These are phyloP conservation scores for Aethes cnicana DNA, from an alignment of 2,888 invertebrate genomes.

Conservation along the genomic window DNA sequence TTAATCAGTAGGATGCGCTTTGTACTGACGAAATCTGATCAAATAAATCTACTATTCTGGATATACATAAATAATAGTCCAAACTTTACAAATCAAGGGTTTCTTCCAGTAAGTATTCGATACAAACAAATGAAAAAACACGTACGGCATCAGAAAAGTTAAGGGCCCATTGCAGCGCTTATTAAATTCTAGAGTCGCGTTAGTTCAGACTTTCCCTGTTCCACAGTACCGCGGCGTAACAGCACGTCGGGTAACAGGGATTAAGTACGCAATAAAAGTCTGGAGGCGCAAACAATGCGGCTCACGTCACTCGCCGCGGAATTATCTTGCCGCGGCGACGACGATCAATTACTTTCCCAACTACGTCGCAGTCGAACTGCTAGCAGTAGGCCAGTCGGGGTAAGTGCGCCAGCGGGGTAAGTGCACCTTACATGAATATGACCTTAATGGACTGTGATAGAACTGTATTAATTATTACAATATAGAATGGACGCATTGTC, in stretches of 20 bases:
- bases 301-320: conserved; percentile 70
- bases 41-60: no score
- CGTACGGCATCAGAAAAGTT: not conserved
- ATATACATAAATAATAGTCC: no score
- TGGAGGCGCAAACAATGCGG: conserved; percentile 66
- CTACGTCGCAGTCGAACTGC: conserved; percentile 65
- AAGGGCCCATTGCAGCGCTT: conserved; percentile 13
- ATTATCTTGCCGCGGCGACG: conserved; percentile 72
- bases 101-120: no score
- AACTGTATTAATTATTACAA: no score
- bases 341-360: conserved; percentile 78
- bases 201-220: conserved; percentile 67
- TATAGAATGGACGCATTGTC: no score
- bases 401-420: no score
- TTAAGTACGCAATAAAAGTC: conserved; percentile 62
- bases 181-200: conserved; percentile 37
- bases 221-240: conserved; percentile 34
- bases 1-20: no score
- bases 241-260: conserved; percentile 43
- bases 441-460: no score
- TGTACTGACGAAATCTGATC: no score
- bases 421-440: no score
- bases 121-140: not conserved
- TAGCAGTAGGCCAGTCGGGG: conserved; percentile 13
- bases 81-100: no score